Evolutionary conservation across 2,113 vertebrate genomes (phyloP).

Genomic region (Cervus canadensis): DNA sequence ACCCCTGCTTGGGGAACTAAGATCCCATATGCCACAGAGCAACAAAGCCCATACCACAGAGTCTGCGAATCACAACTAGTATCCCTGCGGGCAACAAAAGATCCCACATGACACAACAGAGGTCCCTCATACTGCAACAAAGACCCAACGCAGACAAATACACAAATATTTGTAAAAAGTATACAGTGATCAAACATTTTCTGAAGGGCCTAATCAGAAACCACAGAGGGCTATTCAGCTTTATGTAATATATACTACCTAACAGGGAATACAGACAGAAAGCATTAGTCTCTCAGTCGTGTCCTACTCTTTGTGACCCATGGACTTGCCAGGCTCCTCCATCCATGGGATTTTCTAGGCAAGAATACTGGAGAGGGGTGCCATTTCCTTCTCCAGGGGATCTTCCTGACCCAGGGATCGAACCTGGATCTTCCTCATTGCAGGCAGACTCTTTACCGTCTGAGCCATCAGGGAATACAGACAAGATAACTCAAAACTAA

Average conservation of each 20-base stretch:
- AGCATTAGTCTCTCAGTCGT: neutral
- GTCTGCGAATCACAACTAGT: neutral
- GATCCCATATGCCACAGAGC: neutral
- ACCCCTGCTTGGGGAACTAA: neutral
- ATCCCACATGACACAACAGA: neutral
- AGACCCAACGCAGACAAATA: neutral
- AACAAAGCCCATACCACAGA: neutral
- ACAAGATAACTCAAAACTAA: neutral
- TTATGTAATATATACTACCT: neutral
- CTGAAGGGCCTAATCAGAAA: neutral
- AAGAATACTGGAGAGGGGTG: neutral
- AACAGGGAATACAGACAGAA: neutral
- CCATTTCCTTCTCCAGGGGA: neutral
- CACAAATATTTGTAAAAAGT: neutral
- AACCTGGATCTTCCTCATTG: neutral
- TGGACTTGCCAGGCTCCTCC: neutral
- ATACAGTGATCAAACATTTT: neutral
- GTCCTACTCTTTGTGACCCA: neutral
- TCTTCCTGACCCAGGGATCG: neutral
- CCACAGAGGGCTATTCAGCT: neutral
- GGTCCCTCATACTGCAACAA: neutral
- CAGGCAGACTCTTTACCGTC: neutral
- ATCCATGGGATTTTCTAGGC: neutral
- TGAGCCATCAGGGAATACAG: neutral
- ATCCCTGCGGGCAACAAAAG: neutral